Percentiles rank a stretch among this genome's conserved stretches.
Conservation (phyloP, 2,113 vertebrate species). For the Tringa solitaria region DNA sequence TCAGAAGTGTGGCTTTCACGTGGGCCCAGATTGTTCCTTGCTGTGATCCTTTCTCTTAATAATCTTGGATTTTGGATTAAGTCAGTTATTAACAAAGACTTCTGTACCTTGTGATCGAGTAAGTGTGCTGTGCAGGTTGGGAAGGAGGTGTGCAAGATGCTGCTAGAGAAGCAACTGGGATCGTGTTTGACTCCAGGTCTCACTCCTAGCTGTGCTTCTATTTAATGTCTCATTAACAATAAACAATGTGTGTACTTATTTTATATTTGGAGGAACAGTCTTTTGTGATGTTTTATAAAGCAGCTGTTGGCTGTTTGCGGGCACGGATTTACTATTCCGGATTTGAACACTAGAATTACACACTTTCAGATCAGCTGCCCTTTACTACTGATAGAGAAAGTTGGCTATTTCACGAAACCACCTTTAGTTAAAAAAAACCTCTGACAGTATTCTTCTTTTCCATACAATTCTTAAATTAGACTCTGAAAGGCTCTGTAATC, state of each 20-base stretch:
- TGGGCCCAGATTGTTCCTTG: background rate
- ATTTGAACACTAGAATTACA: background rate
- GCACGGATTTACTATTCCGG: background rate
- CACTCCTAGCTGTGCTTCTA: background rate
- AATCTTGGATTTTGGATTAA: background rate
- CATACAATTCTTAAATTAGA: background rate
- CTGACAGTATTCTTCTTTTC: background rate
- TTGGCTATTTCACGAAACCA: background rate
- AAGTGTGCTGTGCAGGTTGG: background rate
- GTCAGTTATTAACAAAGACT: background rate
- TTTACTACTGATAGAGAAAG: background rate
- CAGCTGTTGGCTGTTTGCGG: background rate
- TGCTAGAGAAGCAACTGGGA: background rate
- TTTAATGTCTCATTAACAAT: background rate
- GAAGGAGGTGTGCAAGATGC: background rate
- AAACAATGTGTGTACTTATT: background rate
- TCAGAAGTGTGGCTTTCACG: rapidly evolving
- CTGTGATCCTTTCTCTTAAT: background rate
- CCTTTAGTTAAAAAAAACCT: background rate
- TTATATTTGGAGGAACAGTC: background rate
- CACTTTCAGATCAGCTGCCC: background rate
- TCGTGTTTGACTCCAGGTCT: background rate
- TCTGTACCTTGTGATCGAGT: background rate
- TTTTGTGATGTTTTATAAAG: background rate
- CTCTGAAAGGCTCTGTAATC: background rate